Conservation (phyloP, 2,113 vertebrate species). For the Polypterus bichir region DNA sequence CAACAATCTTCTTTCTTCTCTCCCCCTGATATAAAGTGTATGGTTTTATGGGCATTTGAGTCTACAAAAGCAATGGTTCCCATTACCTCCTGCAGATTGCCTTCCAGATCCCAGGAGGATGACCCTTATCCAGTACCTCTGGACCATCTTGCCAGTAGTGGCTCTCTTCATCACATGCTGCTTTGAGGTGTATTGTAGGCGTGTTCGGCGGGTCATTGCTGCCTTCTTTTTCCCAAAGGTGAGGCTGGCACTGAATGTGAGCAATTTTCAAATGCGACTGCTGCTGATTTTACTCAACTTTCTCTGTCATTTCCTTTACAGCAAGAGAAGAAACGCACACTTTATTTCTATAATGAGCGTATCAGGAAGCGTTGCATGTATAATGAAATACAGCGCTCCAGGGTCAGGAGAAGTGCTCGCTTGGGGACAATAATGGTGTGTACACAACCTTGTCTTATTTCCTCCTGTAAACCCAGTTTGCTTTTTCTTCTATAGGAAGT, state of each 20-base stretch:
- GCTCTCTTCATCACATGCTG: constrained; percentile 47
- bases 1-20: too few relatives aligned
- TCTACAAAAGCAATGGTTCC: not conserved
- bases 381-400: constrained; percentile 28
- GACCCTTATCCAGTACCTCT: constrained; percentile 31
- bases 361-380: constrained; percentile 42
- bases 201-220: constrained; percentile 56
- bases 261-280: not conserved
- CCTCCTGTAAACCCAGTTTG: too few relatives aligned
- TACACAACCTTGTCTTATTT: too few relatives aligned
- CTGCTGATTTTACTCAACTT: not conserved
- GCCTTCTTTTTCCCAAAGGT: constrained; percentile 75
- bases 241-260: not conserved
- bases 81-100: constrained; percentile 33
- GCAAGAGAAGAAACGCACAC: constrained; percentile 64
- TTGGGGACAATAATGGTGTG: constrained; percentile 25
- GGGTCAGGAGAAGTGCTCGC: constrained; percentile 15
- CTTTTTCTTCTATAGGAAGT: too few relatives aligned
- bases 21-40: too few relatives aligned
- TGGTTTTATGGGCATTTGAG: too few relatives aligned
- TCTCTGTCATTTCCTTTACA: constrained; percentile 20
- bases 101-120: constrained; percentile 40
- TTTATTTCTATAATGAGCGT: constrained; percentile 73
- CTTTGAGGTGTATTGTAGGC: constrained; percentile 58
- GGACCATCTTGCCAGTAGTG: constrained; percentile 27